Conservation (phyloP, 30 jellyfish, hydroid and myxozoan genomes). For the Phacellophora camtschatica region DNA sequence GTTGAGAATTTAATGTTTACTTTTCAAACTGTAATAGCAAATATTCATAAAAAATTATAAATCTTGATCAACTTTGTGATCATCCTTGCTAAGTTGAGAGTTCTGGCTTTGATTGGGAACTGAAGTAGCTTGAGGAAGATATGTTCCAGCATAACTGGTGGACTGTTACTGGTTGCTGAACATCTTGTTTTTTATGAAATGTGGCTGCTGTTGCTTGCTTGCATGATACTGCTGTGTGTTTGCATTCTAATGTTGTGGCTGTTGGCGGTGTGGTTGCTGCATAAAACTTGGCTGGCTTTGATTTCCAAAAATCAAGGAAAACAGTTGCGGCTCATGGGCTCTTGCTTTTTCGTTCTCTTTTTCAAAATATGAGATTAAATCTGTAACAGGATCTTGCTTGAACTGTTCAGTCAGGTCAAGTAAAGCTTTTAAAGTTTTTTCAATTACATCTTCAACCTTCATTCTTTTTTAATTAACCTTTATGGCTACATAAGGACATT, state of each 20-base stretch:
- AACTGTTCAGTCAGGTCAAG: neutral
- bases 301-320: neutral
- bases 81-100: neutral
- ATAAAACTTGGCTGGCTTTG: neutral
- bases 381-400: neutral
- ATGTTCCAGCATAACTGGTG: neutral
- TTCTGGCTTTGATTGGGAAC: neutral
- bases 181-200: neutral
- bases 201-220: neutral
- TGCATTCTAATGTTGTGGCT: neutral
- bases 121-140: neutral
- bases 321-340: neutral
- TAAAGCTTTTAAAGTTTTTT: neutral
- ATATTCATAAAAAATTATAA: neutral
- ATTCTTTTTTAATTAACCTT: neutral
- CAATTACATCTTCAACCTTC: neutral
- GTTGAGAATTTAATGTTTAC: no score
- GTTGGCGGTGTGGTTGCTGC: neutral
- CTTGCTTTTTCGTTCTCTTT: neutral
- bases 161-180: neutral
- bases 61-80: neutral
- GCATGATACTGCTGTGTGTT: neutral
- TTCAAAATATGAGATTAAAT: neutral
- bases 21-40: no score
- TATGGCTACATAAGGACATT: neutral